A percentile compares a stretch with the other conserved stretches of the same genome.
Conservation (phyloP, 2,113 vertebrate genomes). For the Coptodon rendalli region DNA sequence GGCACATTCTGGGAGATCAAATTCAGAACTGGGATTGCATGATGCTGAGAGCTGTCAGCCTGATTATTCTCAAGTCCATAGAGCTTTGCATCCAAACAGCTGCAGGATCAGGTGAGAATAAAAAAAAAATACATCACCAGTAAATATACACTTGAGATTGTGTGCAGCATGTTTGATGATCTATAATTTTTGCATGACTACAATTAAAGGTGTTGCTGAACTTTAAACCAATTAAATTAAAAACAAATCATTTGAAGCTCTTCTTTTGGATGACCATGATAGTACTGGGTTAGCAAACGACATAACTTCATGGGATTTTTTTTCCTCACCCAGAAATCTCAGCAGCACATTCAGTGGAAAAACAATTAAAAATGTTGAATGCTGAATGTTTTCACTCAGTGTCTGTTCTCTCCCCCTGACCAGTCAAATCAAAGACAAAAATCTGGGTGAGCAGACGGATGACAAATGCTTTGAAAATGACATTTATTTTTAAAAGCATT, state of each 20-base stretch:
- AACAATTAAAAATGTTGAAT: rapidly evolving
- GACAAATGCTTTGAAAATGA: neutral
- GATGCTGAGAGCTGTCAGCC: constrained; percentile 78
- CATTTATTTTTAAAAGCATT: neutral
- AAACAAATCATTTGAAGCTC: neutral
- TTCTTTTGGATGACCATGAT: neutral
- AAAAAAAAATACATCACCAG: neutral
- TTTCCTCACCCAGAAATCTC: neutral
- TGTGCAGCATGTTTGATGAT: neutral
- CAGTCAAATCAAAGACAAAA: neutral
- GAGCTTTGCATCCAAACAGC: constrained; percentile 72
- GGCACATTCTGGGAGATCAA: neutral
- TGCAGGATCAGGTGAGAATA: constrained; percentile 31
- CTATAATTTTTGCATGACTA: neutral
- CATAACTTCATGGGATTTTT: too few species aligned
- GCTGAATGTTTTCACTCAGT: neutral
- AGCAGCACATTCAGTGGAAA: neutral
- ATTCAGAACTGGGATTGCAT: constrained; percentile 66
- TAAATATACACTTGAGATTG: neutral
- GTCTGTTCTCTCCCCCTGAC: neutral
- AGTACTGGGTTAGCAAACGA: rapidly evolving
- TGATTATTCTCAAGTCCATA: constrained; percentile 82
- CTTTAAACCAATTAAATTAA: neutral
- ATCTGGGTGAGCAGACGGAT: neutral
- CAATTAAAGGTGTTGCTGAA: neutral